Base-by-base conservation (phyloP, 1,140 invertebrate species). In the Anthonomus grandis region DNA sequence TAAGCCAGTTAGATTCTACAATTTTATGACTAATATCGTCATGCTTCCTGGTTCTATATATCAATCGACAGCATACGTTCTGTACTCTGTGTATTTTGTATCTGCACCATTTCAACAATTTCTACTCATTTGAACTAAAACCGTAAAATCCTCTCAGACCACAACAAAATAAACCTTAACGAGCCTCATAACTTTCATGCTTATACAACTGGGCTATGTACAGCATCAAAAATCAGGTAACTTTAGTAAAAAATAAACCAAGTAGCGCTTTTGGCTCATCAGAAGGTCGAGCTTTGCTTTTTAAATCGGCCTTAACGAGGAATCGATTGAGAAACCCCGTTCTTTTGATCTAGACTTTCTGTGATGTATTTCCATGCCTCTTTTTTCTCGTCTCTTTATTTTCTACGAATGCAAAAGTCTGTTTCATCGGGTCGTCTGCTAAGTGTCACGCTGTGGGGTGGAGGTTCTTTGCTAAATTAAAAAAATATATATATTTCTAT, bases 261-360 rank as follows among this genome's bases (percentile, higher is more conserved):
- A 15, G 1, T 12, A 15, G 24, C 41, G 18, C 21, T 44, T 18
- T 44, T 44, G 21, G 3, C 17, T 8, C 37, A 36, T 31, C 25
- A 36, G 37, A 48, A 48, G 46, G n/a, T n/a, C n/a, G n/a, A 48
- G 46, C 46, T 17, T 9, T 13, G 17, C 34, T 50, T 22, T 21
- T n/a, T 13, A 12, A 17, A 50, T 50, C 31, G 47, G 18, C 10
- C 47, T 36, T 50, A 50, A 50, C 23, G 47, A 50, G 37, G 12
- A n/a, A 41, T 51, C 49, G 49, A 51, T 41, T 24, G 47, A 49
- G 22, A 23, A 39, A 36, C 12, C 22, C n/a, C 10, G 44, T 23
- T 51, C 23, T 23, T 51, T 51, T 51, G 49, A 51, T 41, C 49
- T 15, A 23, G n/a, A 24, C 31, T 3, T 21, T n/a, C n/a, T n/a